Evolutionary conservation across 1,140 invertebrate species (phyloP), one percentile per base, ranked within the genome.

Genomic region (Bombus fervidus): DNA sequence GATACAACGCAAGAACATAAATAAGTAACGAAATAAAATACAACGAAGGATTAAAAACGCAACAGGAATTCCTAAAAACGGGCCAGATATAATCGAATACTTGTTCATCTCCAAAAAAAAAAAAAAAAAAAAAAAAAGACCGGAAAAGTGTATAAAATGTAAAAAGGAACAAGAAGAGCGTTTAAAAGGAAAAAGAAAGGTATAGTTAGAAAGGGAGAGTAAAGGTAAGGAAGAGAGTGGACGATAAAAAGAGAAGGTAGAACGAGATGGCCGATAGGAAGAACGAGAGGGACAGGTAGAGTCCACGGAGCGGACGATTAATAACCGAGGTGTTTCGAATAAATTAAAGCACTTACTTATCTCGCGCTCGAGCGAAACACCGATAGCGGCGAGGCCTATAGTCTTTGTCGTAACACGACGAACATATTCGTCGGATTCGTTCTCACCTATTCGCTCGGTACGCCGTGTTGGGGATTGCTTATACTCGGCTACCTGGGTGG

Each of bases 331-430:
- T 94, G 93, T 93, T 95, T 93, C 94, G 94, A 93, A 95, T 95
- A 94, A 95, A 95, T 95, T 94, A 94, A 95, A 94, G 93, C 93
- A 94, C 93, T 95, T 94, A 92, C 92, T 92, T 93, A 92, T 94
- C 92, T 89, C 85, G 88, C 88, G 91, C 89, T 91, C 91, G 90
- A 89, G 87, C 90, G 89, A 82, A 76, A 89, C 89, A 91, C 87
- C 90, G 91, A 92, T 92, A 92, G 91, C 92, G 91, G 76, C 59
- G 87, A 73, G 89, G 91, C 88, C 86, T 85, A 86, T 87, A 88
- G 89, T 89, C 91, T 90, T 92, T 89, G 91, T 91, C 87, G 88
- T 86, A 87, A 91, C 89, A 90, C 91, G 88, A 85, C 89, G 57
- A 80, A 90, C 89, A 86, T 83, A 90, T 88, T 91, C 90, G 90